Conservation (phyloP, 2,888 invertebrate species). For the Volucella inanis region DNA sequence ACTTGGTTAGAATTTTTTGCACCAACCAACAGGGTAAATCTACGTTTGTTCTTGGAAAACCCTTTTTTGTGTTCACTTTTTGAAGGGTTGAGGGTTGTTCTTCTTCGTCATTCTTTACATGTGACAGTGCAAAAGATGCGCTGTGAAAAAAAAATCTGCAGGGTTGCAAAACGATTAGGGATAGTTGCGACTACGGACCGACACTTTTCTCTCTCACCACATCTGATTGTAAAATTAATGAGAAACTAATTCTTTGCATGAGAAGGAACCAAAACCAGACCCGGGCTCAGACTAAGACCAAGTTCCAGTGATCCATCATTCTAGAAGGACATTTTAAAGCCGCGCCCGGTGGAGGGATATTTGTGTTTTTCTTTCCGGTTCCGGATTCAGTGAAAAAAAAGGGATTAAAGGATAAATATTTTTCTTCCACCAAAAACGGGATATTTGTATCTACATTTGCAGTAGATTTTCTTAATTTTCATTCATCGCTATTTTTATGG, state of each 20-base stretch:
- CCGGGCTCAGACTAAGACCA: conserved; percentile 37
- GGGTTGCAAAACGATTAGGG: conserved; percentile 53
- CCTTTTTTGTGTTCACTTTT: conserved; percentile 15
- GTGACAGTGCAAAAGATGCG: conserved; percentile 42
- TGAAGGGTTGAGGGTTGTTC: neutral
- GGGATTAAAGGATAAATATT: conserved; percentile 73
- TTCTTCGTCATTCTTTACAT: conserved; percentile 48
- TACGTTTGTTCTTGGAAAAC: conserved; percentile 50
- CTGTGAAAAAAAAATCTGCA: conserved; percentile 2
- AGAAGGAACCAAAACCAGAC: conserved; percentile 38
- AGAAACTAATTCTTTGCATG: conserved; percentile 69
- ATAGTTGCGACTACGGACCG: neutral
- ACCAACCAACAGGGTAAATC: conserved; percentile 8
- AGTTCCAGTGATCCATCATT: conserved; percentile 68
- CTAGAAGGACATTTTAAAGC: conserved; percentile 44
- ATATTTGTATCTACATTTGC: conserved; percentile 17
- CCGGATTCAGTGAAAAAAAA: conserved; percentile 24
- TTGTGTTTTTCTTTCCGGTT: conserved; percentile 7
- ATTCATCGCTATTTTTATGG: conserved; percentile 26
- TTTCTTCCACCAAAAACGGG: conserved; percentile 19
- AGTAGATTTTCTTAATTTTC: conserved; percentile 38
- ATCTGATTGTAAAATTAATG: conserved; percentile 71
- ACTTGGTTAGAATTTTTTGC: conserved; percentile 26
- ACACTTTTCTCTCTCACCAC: neutral
- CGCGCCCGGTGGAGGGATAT: conserved; percentile 1